These are phyloP conservation scores for Micoletzkya japonica DNA, from an alignment of 2,888 invertebrate genomes.

Conservation along the genomic window DNA sequence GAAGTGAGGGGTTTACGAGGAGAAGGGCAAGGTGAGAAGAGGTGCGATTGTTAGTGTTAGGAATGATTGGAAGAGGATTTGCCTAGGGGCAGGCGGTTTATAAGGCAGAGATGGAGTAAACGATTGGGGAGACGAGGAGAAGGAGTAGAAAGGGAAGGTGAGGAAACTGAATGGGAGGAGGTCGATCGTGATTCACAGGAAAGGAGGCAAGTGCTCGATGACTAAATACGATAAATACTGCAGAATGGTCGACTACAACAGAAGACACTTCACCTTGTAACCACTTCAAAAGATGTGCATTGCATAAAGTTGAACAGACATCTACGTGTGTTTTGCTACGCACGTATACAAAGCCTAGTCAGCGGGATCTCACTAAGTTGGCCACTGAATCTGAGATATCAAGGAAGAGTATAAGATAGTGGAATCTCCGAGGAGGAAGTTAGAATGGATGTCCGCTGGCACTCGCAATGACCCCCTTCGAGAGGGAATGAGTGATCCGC, in stretches of 20 bases:
- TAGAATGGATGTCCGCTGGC: too few species aligned
- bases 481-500: too few species aligned
- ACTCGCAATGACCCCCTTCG: too few species aligned
- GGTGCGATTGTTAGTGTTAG: not conserved
- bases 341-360: too few species aligned
- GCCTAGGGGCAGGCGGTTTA: not conserved
- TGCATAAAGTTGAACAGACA: not conserved
- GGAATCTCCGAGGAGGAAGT: too few species aligned
- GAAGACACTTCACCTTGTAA: not conserved
- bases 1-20: not conserved
- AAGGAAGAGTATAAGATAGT: too few species aligned
- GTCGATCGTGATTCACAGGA: constrained; percentile 4
- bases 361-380: too few species aligned
- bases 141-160: not conserved
- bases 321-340: too few species aligned
- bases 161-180: not conserved
- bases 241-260: not conserved
- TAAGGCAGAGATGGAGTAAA: too few species aligned
- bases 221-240: not conserved
- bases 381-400: too few species aligned
- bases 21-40: not conserved
- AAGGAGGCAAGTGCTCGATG: not conserved
- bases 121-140: not conserved
- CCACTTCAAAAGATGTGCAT: not conserved
- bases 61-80: not conserved